These are phyloP conservation scores for Marmota flaviventris DNA, from an alignment of 2,113 vertebrate genomes.

Conservation along the genomic window DNA sequence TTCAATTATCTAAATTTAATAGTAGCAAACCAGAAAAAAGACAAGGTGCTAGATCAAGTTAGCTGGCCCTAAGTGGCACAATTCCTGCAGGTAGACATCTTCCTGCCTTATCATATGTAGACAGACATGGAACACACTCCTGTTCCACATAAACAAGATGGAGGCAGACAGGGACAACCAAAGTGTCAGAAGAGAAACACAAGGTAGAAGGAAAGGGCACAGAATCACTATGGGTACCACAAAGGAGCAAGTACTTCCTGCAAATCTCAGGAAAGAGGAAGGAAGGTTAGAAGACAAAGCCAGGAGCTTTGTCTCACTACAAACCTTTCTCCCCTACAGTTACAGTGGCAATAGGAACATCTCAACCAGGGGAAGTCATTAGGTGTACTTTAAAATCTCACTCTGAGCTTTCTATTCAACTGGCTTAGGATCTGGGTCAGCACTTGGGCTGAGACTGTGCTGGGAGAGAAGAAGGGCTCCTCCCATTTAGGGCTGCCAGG, in stretches of 20 bases:
- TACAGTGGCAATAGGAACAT: no score
- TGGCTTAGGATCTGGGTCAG: not conserved
- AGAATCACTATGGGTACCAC: not conserved
- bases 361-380: not conserved
- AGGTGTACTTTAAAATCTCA: not conserved
- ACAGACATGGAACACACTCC: not conserved
- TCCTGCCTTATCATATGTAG: not conserved
- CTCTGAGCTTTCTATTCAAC: not conserved
- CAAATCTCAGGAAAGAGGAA: not conserved
- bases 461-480: not conserved
- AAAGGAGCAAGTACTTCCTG: not conserved
- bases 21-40: not conserved
- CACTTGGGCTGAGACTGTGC: not conserved
- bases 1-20: not conserved
- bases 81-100: not conserved
- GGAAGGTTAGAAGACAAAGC: not conserved
- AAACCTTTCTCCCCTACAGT: not conserved
- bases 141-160: not conserved
- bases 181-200: not conserved
- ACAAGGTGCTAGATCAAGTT: not conserved
- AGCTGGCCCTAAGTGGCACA: not conserved
- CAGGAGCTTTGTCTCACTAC: not conserved
- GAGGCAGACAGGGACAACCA: not conserved
- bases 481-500: rapidly evolving
- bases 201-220: not conserved